Conservation (phyloP, 2,888 invertebrate genomes). For the Drosophila heteroneura region DNA sequence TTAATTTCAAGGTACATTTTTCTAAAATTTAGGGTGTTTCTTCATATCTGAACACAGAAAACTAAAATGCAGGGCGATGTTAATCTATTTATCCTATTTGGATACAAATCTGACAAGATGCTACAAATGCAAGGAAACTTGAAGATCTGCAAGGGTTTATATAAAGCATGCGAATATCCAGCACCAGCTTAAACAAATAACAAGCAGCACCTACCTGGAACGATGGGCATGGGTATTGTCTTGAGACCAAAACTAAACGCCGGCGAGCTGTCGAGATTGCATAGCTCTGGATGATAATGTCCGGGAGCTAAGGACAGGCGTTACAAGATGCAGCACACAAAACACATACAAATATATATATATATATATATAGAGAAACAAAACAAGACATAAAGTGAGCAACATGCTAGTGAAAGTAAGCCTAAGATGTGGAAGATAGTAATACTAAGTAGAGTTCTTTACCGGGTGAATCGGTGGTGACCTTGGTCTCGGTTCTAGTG, state of each 20-base stretch:
- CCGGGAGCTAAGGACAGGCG: slow-evolving; percentile 86
- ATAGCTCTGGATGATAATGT: slow-evolving; percentile 87
- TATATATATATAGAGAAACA: not conserved
- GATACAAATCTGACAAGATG: not conserved
- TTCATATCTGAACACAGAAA: no score
- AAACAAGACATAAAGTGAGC: slow-evolving; percentile 26
- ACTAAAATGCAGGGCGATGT: no score
- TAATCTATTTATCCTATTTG: no score
- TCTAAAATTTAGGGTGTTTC: not conserved
- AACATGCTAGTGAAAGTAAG: slow-evolving; percentile 33
- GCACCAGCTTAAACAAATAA: slow-evolving; percentile 14
- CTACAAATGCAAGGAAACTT: not conserved
- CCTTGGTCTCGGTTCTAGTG: slow-evolving; percentile 84
- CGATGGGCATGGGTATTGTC: slow-evolving; percentile 74
- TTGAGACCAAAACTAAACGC: slow-evolving; percentile 88
- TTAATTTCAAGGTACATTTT: not conserved
- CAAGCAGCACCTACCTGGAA: slow-evolving; percentile 77
- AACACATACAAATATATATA: slow-evolving; percentile 23
- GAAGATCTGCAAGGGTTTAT: slow-evolving; percentile 1
- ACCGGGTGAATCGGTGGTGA: slow-evolving; percentile 86
- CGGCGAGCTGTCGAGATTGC: slow-evolving; percentile 83
- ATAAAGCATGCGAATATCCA: slow-evolving; percentile 9
- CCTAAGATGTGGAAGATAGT: not conserved
- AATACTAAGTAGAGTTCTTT: slow-evolving; percentile 62
- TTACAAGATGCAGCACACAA: slow-evolving; percentile 37